These are phyloP conservation scores for Nemopilema nomurai DNA, from an alignment of 30 jellyfish, hydroid and myxozoan species.

Conservation along the genomic window DNA sequence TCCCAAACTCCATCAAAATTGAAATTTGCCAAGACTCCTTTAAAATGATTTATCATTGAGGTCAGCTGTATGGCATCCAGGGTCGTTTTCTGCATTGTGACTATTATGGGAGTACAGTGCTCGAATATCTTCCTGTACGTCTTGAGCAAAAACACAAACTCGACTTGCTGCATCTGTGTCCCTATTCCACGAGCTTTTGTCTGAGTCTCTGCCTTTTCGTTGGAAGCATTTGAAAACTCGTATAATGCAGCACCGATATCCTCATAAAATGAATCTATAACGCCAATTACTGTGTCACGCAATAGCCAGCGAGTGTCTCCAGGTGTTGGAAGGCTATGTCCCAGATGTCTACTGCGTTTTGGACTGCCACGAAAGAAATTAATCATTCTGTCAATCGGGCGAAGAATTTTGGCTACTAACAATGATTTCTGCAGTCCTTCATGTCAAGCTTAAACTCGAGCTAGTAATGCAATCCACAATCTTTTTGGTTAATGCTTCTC, in stretches of 20 bases:
- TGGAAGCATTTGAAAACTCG: slow-evolving; percentile 17
- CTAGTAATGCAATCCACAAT: too few species aligned
- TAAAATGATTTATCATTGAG: slow-evolving; percentile 39
- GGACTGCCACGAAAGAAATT: slow-evolving; percentile 47
- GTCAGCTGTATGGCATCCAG: slow-evolving; percentile 54
- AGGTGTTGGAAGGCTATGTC: too few species aligned
- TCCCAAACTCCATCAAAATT: slow-evolving; percentile 34
- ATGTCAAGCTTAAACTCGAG: too few species aligned
- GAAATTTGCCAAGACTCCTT: slow-evolving; percentile 28
- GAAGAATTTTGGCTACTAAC: slow-evolving; percentile 30
- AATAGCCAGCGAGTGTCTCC: too few species aligned
- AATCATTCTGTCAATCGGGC: slow-evolving; percentile 31
- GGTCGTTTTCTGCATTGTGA: slow-evolving; percentile 42
- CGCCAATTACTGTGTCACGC: too few species aligned
- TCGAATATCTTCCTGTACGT: slow-evolving; percentile 50
- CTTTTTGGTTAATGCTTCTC: too few species aligned
- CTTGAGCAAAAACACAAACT: slow-evolving; percentile 50
- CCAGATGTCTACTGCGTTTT: too few species aligned
- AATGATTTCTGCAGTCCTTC: too few species aligned
- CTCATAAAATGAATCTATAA: too few species aligned
- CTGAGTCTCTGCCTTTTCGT: slow-evolving; percentile 62
- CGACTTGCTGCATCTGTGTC: slow-evolving; percentile 40
- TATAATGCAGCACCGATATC: slow-evolving; percentile 28
- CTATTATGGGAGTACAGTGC: slow-evolving; percentile 56
- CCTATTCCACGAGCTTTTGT: slow-evolving; percentile 57